phyloP scores from a whole-genome alignment of 2,888 invertebrate genomes.

The Abrostola tripartita region DNA sequence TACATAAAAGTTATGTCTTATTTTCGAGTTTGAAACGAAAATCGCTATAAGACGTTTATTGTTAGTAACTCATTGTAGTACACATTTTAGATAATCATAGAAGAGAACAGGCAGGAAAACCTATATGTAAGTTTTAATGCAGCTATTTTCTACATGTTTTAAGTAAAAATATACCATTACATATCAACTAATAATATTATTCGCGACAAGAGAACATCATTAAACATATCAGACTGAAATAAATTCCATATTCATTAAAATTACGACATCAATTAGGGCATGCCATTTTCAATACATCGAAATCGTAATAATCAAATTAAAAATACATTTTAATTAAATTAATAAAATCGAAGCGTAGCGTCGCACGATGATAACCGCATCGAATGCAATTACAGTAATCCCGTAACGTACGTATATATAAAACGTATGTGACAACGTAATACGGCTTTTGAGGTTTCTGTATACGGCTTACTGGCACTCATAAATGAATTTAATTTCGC shows the following conservation, averaged over 20 bases:
- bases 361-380: conserved; percentile 62
- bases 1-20: conserved; percentile 23
- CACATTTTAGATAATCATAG: too few relatives aligned
- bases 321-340: conserved; percentile 54
- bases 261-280: conserved; percentile 22
- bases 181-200: too few relatives aligned
- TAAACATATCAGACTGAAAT: conserved; percentile 10
- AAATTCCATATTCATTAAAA: conserved; percentile 23
- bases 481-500: conserved; percentile 66
- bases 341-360: conserved; percentile 52
- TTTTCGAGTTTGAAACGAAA: conserved; percentile 2
- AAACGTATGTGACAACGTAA: conserved; percentile 61
- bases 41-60: conserved; percentile 8
- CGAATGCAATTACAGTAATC: conserved; percentile 76
- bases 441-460: conserved; percentile 67
- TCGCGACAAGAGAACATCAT: not conserved
- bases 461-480: conserved; percentile 58
- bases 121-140: too few relatives aligned
- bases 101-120: too few relatives aligned
- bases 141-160: too few relatives aligned
- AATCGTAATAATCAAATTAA: conserved; percentile 44
- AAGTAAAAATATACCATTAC: too few relatives aligned
- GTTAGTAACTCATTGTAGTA: not conserved
- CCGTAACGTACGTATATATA: conserved; percentile 43
- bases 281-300: conserved; percentile 28